phyloP scores from a whole-genome alignment of 2,888 invertebrate species.

The Flexamia atlantica region DNA sequence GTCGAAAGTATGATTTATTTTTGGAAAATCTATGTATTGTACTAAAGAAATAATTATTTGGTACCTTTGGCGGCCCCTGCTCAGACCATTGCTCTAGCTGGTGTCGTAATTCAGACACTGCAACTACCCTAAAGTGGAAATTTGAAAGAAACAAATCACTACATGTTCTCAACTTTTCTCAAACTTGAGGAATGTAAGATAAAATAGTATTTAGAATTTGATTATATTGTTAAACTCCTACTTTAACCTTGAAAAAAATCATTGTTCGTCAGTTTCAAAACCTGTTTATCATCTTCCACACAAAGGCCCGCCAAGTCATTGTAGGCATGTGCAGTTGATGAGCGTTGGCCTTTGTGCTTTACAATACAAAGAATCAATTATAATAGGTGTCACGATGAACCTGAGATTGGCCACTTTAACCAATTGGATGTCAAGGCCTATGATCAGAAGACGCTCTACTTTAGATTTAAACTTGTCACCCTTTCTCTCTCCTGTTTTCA shows the following conservation, averaged over 20 bases:
- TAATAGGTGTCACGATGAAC: constrained; percentile 22
- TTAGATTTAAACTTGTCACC: background rate
- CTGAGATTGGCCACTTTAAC: constrained; percentile 34
- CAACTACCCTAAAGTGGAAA: too few species aligned
- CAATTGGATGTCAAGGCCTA: constrained; percentile 30
- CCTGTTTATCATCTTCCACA: background rate
- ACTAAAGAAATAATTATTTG: too few species aligned
- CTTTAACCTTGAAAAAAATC: background rate
- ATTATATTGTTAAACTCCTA: too few species aligned
- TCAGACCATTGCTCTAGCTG: too few species aligned
- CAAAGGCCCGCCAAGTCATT: background rate
- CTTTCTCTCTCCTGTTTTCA: background rate
- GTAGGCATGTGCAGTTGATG: background rate
- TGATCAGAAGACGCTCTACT: constrained; percentile 11
- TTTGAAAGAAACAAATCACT: too few species aligned
- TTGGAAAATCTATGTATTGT: too few species aligned
- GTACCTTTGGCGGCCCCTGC: too few species aligned
- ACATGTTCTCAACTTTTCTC: too few species aligned
- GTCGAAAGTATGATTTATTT: too few species aligned
- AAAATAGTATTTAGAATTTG: too few species aligned
- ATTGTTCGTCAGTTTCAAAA: background rate
- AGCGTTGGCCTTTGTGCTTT: background rate
- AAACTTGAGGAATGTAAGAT: too few species aligned
- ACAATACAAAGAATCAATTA: constrained; percentile 3
- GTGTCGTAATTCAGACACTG: too few species aligned